Conservation (phyloP, 30 jellyfish, hydroid and myxozoan genomes). For the Catostylus mosaicus region DNA sequence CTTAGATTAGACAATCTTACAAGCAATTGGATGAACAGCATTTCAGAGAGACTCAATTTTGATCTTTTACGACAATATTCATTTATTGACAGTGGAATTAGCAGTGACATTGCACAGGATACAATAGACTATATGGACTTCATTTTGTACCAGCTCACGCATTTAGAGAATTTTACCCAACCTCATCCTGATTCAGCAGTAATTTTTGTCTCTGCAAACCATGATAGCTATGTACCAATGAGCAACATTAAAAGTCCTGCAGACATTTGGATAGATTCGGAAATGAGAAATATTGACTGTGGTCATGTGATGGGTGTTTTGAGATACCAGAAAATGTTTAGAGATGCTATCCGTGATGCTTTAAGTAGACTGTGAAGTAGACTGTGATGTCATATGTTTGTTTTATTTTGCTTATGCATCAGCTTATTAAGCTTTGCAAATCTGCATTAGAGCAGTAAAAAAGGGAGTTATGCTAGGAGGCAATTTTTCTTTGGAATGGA, state of each 20-base stretch:
- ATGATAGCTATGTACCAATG: slow-evolving; percentile 84
- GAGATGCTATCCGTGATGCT: slow-evolving; percentile 91
- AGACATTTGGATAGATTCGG: slow-evolving; percentile 75
- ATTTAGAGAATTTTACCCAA: slow-evolving; percentile 66
- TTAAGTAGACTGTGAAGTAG: slow-evolving; percentile 24
- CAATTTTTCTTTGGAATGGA: no score
- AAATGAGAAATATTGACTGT: slow-evolving; percentile 79
- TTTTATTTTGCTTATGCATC: no score
- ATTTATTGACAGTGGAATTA: slow-evolving; percentile 10
- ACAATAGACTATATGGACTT: slow-evolving; percentile 81
- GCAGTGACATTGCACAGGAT: slow-evolving; percentile 40
- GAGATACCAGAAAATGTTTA: slow-evolving; percentile 71
- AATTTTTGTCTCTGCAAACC: slow-evolving; percentile 78
- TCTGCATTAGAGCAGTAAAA: no score
- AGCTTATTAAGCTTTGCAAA: no score
- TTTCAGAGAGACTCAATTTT: slow-evolving; percentile 63
- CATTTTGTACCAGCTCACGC: slow-evolving; percentile 80
- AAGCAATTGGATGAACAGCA: slow-evolving; percentile 40
- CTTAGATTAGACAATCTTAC: slow-evolving; percentile 52
- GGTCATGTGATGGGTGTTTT: slow-evolving; percentile 90
- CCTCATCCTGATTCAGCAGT: slow-evolving; percentile 76
- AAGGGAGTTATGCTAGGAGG: no score
- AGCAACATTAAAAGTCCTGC: slow-evolving; percentile 65
- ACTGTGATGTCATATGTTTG: no score
- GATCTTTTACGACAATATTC: slow-evolving; percentile 62